A percentile compares a stretch with the other conserved stretches of the same genome.
phyloP scores from a whole-genome alignment of 2,888 invertebrate species.

The Eupeodes latifasciatus region DNA sequence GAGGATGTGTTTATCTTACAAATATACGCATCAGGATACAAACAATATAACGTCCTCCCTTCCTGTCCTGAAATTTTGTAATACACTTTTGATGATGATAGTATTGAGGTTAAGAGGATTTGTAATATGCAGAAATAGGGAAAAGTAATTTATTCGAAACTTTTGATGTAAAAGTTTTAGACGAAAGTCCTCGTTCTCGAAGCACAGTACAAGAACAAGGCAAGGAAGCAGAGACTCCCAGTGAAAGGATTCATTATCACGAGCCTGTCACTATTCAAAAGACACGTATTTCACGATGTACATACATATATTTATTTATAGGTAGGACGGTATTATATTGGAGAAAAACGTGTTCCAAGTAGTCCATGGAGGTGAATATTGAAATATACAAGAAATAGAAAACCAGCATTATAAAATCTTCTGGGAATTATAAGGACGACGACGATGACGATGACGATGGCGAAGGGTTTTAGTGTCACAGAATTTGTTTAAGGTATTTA shows the following conservation, averaged over 20 bases:
- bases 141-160: conserved; percentile 37
- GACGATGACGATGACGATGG: too few relatives aligned
- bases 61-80: conserved; percentile 28
- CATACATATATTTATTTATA: background rate
- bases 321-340: background rate
- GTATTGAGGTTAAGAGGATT: conserved; percentile 21
- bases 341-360: conserved; percentile 21
- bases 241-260: conserved; percentile 22
- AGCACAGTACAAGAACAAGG: background rate
- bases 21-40: background rate
- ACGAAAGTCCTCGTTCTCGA: background rate
- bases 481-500: conserved; percentile 7
- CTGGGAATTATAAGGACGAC: background rate
- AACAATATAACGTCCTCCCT: conserved; percentile 1
- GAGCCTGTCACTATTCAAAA: conserved; percentile 11
- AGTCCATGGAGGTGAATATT: conserved; percentile 21
- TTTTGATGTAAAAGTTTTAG: conserved; percentile 8
- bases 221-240: background rate
- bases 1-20: background rate
- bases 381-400: conserved; percentile 8
- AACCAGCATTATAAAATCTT: conserved; percentile 20
- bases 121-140: conserved; percentile 5
- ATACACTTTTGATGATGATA: background rate
- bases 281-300: conserved; percentile 28
- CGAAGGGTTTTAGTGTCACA: background rate